Evolutionary conservation across 2,888 invertebrate species (phyloP), one percentile per base, ranked within the genome.

Genomic region (Marasmarcha lunaedactyla): DNA sequence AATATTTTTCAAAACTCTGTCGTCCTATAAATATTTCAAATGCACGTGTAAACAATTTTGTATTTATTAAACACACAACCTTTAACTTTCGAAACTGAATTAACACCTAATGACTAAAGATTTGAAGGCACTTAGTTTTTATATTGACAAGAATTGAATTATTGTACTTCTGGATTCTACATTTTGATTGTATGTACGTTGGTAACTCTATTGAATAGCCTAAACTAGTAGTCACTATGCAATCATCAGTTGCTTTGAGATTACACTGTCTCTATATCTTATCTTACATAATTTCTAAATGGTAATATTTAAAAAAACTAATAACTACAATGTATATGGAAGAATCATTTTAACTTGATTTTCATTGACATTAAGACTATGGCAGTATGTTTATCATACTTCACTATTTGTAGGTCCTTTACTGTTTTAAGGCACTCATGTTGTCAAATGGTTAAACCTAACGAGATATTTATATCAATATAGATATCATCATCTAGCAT

Each of bases 171-270:
- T 65, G 67, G 71, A 68, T 66, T 66, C 61, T 71, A 78, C 76
- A 73, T 71, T 62, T 74, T 78, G 79, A 81, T 79, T 76, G 78
- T 73, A 74, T 68, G 78, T 73, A 74, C 67, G 78, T 65, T 83
- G 81, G 81, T 83, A 83, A 83, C 81, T 83, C 71, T 66, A 59
- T 59, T 69, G 66, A 74, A 63, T 68, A 66, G 59, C 54, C 71
- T 71, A 69, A 62, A 30, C 20, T 30, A n/a, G 30, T 30, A 11
- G 30, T n/a, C 11, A 30, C 11, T 25, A 30, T 30, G 30, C 11
- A 30, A 30, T n/a, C 30, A 7, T n/a, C 9, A 30, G 9, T 30
- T 30, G n/a, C 11, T 11, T 30, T 3, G n/a, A 30, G 11, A 9
- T n/a, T 11, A 61, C 52, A 57, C 65, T 56, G 59, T 66, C 20